Conservation (phyloP, 2,888 invertebrate genomes). For the Mellilla xanthometata region DNA sequence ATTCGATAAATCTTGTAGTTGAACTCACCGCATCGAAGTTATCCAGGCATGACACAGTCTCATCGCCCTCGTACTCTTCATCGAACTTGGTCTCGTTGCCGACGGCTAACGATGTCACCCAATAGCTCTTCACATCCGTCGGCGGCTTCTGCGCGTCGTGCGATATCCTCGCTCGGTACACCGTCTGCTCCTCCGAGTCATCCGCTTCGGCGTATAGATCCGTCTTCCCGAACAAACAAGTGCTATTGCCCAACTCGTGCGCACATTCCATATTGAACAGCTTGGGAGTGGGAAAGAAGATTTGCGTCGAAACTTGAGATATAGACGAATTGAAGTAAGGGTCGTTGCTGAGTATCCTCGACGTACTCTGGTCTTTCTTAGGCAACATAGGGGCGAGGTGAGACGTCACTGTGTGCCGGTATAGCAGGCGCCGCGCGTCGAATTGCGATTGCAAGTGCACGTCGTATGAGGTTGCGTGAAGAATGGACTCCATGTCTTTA, state of each 20-base stretch:
- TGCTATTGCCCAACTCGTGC: conserved; percentile 57
- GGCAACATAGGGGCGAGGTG: conserved; percentile 51
- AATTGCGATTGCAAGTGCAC: conserved; percentile 71
- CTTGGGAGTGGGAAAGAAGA: conserved; percentile 85
- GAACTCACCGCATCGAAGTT: conserved; percentile 53
- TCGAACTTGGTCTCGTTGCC: conserved; percentile 46
- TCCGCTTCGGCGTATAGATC: conserved; percentile 54
- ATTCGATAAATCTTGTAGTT: too few species aligned
- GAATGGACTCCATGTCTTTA: conserved; percentile 68
- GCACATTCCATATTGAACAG: conserved; percentile 69
- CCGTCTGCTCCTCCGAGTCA: conserved; percentile 40
- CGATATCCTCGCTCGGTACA: conserved; percentile 56
- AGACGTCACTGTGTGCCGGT: conserved; percentile 66
- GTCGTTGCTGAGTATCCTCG: conserved; percentile 80
- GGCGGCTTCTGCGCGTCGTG: conserved; percentile 53
- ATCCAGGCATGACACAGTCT: conserved; percentile 58
- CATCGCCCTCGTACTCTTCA: conserved; percentile 52
- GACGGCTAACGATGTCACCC: conserved; percentile 56
- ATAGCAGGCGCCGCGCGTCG: conserved; percentile 60
- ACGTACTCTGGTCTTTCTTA: conserved; percentile 75
- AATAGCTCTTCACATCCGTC: conserved; percentile 52
- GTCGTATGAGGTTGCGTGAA: conserved; percentile 79
- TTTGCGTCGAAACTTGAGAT: conserved; percentile 76
- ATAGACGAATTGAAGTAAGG: conserved; percentile 81
- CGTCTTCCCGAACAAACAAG: conserved; percentile 62